Evolutionary conservation across 2,888 invertebrate species (phyloP), one percentile per base, ranked within the genome.

Genomic region (Drosophila anceps): DNA sequence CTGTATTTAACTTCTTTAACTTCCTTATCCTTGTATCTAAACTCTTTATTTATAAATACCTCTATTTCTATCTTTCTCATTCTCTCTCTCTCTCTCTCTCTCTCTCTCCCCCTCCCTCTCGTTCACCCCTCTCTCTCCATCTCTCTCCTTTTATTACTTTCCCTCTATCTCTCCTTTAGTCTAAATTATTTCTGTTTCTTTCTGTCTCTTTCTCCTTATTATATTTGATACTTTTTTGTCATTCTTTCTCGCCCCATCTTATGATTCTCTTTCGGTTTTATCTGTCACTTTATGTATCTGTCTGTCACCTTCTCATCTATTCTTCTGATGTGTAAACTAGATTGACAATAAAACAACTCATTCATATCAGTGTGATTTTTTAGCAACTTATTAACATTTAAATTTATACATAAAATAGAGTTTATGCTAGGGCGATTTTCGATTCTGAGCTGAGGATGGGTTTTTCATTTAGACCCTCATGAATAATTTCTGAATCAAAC

Each of bases 401-500:
- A 20, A 53, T 53, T 5, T 35, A 35, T 10, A 53, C 9, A 35
- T 53, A 53, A 53, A 15, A 35, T 31, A 24, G 6, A 24, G 13
- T 35, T 31, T 15, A 20, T 33, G 51, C 1, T 33, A 20, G 20
- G 20, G 1, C 13, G 18, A 33, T 33, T 18, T 13, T 13, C 13
- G 18, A 33, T 33, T 18, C 18, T 13, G 8, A 13, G 4, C 24
- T 15, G 8, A 4, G 9, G 15, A 53, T 35, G 51, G 51, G 24
- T 15, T 33, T 20, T 51, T 33, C 51, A 20, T 51, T 51, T 51
- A 20, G 51, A 44, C 24, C 41, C 46, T 50, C 41, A 41, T 44
- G 62, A 37, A 61, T 58, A 24, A 41, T 44, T 44, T 69, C 35
- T 29, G 24, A 48, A n/a, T 31, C 18, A n/a, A 12, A 4, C 15